These are phyloP conservation scores for Glareola pratincola DNA, from an alignment of 2,113 vertebrate species.

Conservation along the genomic window DNA sequence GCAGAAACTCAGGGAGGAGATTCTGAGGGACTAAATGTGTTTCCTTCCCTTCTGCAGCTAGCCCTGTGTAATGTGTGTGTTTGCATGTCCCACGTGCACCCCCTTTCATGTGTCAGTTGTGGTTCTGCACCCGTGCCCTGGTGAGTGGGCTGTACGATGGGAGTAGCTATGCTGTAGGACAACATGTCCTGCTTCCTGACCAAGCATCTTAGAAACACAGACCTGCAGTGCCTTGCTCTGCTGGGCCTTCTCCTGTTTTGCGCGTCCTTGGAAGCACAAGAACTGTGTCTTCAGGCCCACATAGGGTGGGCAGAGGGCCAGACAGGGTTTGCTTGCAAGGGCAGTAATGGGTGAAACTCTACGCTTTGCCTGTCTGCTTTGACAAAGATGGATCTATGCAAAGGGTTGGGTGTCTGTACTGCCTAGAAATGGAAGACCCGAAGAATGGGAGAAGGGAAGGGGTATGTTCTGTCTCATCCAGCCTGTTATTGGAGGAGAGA, in stretches of 20 bases:
- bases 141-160: not conserved
- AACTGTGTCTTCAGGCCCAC: not conserved
- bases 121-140: rapidly evolving
- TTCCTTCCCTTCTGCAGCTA: not conserved
- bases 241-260: not conserved
- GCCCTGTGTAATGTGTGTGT: not conserved
- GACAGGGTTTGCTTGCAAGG: not conserved
- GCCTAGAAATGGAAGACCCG: not conserved
- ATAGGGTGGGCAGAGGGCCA: not conserved
- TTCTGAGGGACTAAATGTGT: not conserved
- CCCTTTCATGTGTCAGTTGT: not conserved
- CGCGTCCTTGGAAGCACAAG: not conserved
- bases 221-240: not conserved
- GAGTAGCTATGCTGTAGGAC: not conserved
- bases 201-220: not conserved
- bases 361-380: not conserved
- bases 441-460: not conserved
- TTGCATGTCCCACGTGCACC: rapidly evolving
- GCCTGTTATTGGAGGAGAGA: not conserved
- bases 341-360: not conserved
- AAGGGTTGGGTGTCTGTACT: not conserved
- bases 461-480: not conserved
- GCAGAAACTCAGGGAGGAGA: not conserved
- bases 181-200: not conserved
- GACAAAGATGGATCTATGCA: not conserved